These are phyloP conservation scores for Hafferia zeledoni DNA, from an alignment of 2,797 vertebrate species.

Conservation along the genomic window DNA sequence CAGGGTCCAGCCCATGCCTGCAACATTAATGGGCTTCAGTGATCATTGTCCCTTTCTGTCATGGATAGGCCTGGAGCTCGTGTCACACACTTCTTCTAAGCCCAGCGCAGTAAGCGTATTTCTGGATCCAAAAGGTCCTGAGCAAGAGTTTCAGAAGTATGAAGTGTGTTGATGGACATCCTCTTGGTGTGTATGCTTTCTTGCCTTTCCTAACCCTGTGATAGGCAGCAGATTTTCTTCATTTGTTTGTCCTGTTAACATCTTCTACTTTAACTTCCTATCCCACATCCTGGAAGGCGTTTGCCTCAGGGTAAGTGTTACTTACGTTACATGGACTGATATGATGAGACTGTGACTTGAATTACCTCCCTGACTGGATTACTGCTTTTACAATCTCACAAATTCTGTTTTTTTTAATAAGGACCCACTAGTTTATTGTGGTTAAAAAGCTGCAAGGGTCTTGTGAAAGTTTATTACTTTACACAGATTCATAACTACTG, in stretches of 20 bases:
- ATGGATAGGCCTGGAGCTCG: background rate
- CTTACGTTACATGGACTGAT: background rate
- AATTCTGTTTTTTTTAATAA: background rate
- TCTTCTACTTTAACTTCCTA: background rate
- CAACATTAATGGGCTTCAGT: background rate
- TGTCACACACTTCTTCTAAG: background rate
- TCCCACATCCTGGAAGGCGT: background rate
- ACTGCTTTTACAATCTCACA: background rate
- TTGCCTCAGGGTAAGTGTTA: background rate
- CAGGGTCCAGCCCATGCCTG: background rate
- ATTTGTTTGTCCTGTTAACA: background rate
- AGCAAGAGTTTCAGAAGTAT: background rate
- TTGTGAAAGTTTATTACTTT: background rate
- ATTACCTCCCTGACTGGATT: background rate
- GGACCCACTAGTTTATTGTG: background rate
- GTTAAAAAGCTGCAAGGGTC: background rate
- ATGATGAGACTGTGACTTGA: background rate
- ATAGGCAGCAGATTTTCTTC: background rate
- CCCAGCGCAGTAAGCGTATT: background rate
- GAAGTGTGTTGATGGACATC: background rate
- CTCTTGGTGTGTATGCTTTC: background rate
- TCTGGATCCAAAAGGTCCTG: background rate
- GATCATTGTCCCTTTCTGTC: background rate
- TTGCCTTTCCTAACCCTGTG: background rate
- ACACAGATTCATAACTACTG: conserved; percentile 28